Percentiles rank a stretch among this genome's conserved stretches.
phyloP scores from a whole-genome alignment of 2,797 vertebrate genomes.

The Lepidocolaptes lacrymiger region DNA sequence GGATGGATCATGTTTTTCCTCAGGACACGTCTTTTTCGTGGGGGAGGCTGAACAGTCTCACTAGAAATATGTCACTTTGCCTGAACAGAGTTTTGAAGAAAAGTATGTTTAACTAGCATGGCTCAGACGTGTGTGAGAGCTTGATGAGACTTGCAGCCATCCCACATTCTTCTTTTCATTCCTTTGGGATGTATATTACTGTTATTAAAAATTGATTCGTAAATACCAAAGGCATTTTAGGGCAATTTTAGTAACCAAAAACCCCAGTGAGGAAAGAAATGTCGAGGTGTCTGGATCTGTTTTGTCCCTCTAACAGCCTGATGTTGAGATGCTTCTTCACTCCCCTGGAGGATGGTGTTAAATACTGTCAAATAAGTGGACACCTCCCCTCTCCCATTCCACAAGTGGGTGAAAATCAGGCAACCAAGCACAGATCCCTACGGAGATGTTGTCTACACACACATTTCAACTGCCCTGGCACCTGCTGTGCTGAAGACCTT shows the following conservation, averaged over 20 bases:
- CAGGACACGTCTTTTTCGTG: slow-evolving; percentile 21
- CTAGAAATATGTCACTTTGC: slow-evolving; percentile 38
- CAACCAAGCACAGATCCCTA: not conserved
- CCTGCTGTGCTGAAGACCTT: not conserved
- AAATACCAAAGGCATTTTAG: not conserved
- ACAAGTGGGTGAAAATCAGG: not conserved
- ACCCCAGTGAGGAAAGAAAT: not conserved
- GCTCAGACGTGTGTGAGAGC: not conserved
- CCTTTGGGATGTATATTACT: not conserved
- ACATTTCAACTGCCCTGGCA: not conserved
- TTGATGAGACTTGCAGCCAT: slow-evolving; percentile 34
- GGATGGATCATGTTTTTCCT: slow-evolving; percentile 20
- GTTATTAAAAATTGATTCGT: slow-evolving; percentile 26
- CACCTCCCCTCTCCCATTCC: not conserved
- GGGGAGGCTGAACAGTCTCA: not conserved
- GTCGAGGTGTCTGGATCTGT: not conserved
- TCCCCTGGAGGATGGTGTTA: not conserved
- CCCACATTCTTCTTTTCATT: not conserved
- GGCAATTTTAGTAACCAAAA: not conserved
- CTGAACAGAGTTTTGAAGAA: not conserved
- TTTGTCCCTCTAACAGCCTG: not conserved
- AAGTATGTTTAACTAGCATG: not conserved
- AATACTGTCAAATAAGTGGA: not conserved
- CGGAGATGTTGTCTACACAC: not conserved
- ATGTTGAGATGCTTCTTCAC: not conserved